A percentile compares a stretch with the other conserved stretches of the same genome.
These are phyloP conservation scores for Sesia apiformis DNA, from an alignment of 2,888 invertebrate species.

Conservation along the genomic window DNA sequence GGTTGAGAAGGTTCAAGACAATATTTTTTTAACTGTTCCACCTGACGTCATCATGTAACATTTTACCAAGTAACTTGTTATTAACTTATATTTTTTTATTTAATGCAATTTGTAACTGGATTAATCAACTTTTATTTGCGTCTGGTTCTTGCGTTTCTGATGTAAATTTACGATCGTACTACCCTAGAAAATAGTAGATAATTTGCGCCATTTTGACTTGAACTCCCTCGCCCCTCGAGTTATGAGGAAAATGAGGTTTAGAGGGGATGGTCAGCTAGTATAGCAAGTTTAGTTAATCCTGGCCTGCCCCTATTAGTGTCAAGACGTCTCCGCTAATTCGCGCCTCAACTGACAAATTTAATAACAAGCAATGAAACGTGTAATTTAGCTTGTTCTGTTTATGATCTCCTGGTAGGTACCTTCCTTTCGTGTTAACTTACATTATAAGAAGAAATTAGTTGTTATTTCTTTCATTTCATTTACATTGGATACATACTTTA, in stretches of 20 bases:
- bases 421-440: too few species aligned
- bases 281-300: constrained; percentile 16
- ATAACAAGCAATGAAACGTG: constrained; percentile 40
- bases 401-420: constrained; percentile 2
- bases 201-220: constrained; percentile 6
- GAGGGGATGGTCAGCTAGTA: constrained; percentile 11
- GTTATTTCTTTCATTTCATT: too few species aligned
- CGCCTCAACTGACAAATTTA: constrained; percentile 51
- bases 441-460: too few species aligned
- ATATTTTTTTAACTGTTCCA: too few species aligned
- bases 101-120: neutral
- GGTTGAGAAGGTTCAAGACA: too few species aligned
- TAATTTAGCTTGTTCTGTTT: constrained; percentile 7
- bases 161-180: constrained; percentile 10
- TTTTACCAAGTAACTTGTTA: too few species aligned
- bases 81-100: too few species aligned
- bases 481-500: too few species aligned
- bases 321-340: constrained; percentile 46
- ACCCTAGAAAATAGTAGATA: constrained; percentile 6
- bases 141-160: neutral
- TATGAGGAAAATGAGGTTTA: constrained; percentile 7
- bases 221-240: constrained; percentile 12
- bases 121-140: neutral
- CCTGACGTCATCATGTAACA: too few species aligned
- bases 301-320: constrained; percentile 43